Percentiles rank a stretch among this genome's conserved stretches.
These are phyloP conservation scores for Cottoperca gobio DNA, from an alignment of 2,797 vertebrate genomes.

Conservation along the genomic window DNA sequence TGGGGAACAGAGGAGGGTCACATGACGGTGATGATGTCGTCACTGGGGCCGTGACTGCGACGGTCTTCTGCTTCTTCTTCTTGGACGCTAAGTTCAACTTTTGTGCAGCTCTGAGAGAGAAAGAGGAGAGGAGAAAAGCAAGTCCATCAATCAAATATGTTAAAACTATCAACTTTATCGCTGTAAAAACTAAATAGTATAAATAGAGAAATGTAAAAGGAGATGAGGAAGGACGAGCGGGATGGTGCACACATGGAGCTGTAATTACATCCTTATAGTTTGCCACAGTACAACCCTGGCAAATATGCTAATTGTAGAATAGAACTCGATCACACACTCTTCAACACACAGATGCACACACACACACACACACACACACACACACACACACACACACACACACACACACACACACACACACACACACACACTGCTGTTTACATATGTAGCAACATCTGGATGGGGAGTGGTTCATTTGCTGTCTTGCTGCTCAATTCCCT, in stretches of 20 bases:
- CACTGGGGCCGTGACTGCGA: conserved; percentile 80
- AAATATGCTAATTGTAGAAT: conserved; percentile 55
- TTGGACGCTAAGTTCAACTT: conserved; percentile 97
- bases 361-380: background rate
- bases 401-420: conserved; percentile 18
- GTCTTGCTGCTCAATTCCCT: conserved; percentile 47
- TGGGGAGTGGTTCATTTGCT: conserved; percentile 67
- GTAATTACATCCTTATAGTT: conserved; percentile 44
- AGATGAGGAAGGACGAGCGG: background rate
- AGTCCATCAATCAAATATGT: conserved; percentile 4
- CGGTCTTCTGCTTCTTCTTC: conserved; percentile 92
- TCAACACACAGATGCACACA: conserved; percentile 9
- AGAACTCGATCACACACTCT: conserved; percentile 22
- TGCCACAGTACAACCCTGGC: conserved; percentile 31
- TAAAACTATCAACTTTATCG: background rate
- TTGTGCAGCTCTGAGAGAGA: conserved; percentile 93
- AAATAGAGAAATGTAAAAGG: background rate
- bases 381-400: conserved; percentile 6
- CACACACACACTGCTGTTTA: conserved; percentile 40
- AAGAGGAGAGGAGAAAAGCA: background rate
- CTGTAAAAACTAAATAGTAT: background rate
- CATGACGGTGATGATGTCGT: conserved; percentile 68
- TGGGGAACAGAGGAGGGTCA: conserved; percentile 92
- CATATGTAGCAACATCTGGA: conserved; percentile 70
- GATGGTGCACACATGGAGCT: conserved; percentile 3